These are phyloP conservation scores for Vanessa atalanta DNA, from an alignment of 1,140 invertebrate genomes.

Conservation along the genomic window DNA sequence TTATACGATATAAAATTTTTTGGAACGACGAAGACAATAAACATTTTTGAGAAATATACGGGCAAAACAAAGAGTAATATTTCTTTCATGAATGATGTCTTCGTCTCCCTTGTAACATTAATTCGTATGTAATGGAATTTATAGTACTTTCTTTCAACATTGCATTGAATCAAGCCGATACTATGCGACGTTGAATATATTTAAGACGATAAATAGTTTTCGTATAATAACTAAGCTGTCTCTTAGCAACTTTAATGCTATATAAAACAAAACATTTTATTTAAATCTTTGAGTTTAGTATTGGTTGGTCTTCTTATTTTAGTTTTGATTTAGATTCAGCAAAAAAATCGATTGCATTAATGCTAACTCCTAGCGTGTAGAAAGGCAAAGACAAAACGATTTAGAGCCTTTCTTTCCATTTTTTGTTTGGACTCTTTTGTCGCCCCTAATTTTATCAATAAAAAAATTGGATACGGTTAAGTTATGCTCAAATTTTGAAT, in stretches of 20 bases:
- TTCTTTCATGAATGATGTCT: constrained; percentile 20
- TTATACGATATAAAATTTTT: not conserved
- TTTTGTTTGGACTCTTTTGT: too few relatives aligned
- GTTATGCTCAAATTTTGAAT: too few relatives aligned
- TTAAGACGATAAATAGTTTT: not conserved
- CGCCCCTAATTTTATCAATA: too few relatives aligned
- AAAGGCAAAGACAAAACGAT: too few relatives aligned
- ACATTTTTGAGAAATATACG: constrained; percentile 7
- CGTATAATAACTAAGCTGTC: not conserved
- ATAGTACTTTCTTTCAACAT: constrained; percentile 23
- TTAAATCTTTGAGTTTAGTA: too few relatives aligned
- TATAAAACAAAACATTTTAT: too few relatives aligned
- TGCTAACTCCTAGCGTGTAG: too few relatives aligned
- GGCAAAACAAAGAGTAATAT: constrained; percentile 15
- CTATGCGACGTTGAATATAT: constrained; percentile 15
- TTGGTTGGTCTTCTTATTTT: too few relatives aligned
- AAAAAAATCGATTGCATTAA: too few relatives aligned
- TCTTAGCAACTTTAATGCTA: not conserved
- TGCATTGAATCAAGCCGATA: constrained; percentile 23
- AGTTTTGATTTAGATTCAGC: too few relatives aligned
- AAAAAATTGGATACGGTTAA: too few relatives aligned
- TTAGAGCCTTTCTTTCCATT: too few relatives aligned
- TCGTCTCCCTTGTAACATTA: constrained; percentile 16
- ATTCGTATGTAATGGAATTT: constrained; percentile 29
- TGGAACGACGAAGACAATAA: not conserved